Base-by-base conservation (phyloP, 2,797 vertebrate genomes). In the Chelidonichthys spinosus region DNA sequence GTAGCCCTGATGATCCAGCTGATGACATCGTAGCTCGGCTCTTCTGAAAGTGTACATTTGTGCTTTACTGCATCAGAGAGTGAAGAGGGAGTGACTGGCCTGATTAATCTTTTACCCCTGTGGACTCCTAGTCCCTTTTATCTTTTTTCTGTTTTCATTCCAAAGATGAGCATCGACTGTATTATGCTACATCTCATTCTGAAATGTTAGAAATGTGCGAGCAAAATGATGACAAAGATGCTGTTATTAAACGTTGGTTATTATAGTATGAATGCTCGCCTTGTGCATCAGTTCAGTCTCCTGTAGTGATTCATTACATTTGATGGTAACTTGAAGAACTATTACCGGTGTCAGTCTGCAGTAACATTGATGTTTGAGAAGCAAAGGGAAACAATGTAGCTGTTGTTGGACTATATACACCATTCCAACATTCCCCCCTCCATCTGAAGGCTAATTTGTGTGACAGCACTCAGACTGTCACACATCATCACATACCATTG, bases 51-150 rank as follows among this genome's bases (percentile, higher is more conserved):
- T 11, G 11, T 43, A 44, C 33, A 7, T 6, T 39, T 0, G 1
- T 25, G 40, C 47, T 61, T 46, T 13, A 67, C 55, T 56, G 53
- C 69, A 66, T 63, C 36, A 62, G 35, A 62, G 69, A 42, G 55
- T 69, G 32, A 79, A 50, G 43, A 35, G 63, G 37, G 35, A 0
- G 7, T 69, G 37, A 44, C 58, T 77, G 83, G 65, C 85, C 85
- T 85, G 69, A 82, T 87, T 84, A 84, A 77, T 78, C 58, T 72
- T 64, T 71, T 66, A 79, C 62, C 74, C 63, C 59, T 42, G 15
- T 61, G 80, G 63, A 85, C 77, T 85, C 40, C 6, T 42, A 75
- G 77, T 80, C 39, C 49, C 44, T 35, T 18, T 59, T 73, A 67
- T 59, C 32, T 63, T 44, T 44, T 82, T 82, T 72, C 62, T 84